A percentile compares a stretch with the other conserved stretches of the same genome.
phyloP scores from a whole-genome alignment of 2,888 invertebrate species.

The Hypomecis punctinalis region DNA sequence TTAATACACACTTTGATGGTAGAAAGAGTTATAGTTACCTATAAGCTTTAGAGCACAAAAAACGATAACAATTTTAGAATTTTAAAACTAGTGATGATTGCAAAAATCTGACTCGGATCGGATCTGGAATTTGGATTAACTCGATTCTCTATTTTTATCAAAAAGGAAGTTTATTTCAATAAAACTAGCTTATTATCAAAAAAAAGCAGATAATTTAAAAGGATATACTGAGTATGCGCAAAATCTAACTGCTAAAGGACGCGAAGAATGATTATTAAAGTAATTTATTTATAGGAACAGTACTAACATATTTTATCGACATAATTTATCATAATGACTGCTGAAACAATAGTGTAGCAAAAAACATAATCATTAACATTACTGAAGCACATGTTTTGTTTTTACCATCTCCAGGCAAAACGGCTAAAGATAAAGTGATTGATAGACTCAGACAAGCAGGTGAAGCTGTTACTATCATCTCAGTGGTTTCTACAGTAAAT shows the following conservation, averaged over 20 bases:
- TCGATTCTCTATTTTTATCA: background rate
- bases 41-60: slow-evolving; percentile 7
- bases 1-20: slow-evolving; percentile 22
- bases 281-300: too few relatives aligned
- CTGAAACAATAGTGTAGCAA: background rate
- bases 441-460: slow-evolving; percentile 25
- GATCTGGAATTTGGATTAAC: background rate
- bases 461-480: slow-evolving; percentile 25
- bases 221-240: too few relatives aligned
- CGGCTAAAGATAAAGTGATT: slow-evolving; percentile 28
- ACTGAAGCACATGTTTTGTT: background rate
- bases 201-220: too few relatives aligned
- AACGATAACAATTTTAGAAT: slow-evolving; percentile 3
- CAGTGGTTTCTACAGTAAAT: slow-evolving; percentile 31
- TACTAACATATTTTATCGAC: too few relatives aligned
- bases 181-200: too few relatives aligned
- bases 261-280: too few relatives aligned
- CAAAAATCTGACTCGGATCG: background rate
- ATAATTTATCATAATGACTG: background rate
- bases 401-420: slow-evolving; percentile 1
- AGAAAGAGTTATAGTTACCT: slow-evolving; percentile 22
- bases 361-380: background rate
- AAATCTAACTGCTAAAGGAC: too few relatives aligned
- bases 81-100: slow-evolving; percentile 3
- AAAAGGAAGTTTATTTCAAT: too few relatives aligned